Evolutionary conservation across 2,113 vertebrate species (phyloP), one percentile per base, ranked within the genome.

Genomic region (Romanogobio albipinnatus): DNA sequence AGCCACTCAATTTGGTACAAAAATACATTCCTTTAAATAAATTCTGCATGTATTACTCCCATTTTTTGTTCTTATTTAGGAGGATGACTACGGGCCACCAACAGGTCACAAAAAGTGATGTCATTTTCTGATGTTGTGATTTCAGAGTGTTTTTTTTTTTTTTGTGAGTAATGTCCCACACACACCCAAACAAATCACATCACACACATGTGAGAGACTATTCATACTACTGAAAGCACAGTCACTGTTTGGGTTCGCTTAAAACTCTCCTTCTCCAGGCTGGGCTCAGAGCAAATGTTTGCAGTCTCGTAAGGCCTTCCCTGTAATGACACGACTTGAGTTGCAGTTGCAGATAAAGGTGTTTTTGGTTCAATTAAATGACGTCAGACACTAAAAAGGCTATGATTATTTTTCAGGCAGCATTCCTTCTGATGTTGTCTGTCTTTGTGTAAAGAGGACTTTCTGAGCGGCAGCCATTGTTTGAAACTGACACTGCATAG

Each of bases 141-240:
- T n/a, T 78, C 73, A 78, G 49, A 66, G 29, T 83, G 8, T 88
- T 64, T 74, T 59, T 8, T 36, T 39, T 39, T 6, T 39, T 6
- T 39, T 6, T 39, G 39, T 39, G 86, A 88, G 77, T 87, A 73
- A 90, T 51, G 62, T 66, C 29, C 11, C 59, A 84, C 85, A 90
- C 61, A 49, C 86, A 84, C 88, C 81, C 86, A 88, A 90, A 89
- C 75, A 90, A 75, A 81, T 88, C 77, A 58, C 84, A 84, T 90
- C 87, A 87, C 24, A 83, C 26, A 53, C 53, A 64, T 47, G 78
- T 51, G 43, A 73, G 61, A 58, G 26, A 45, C 8, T 22, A 59
- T 53, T 29, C 36, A 62, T 36, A 22, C 24, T 11, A 5, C 22
- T 51, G 59, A 56, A 77, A 39, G 10, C 49, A 51, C 6, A 56